Percentiles rank a stretch among this genome's conserved stretches.
phyloP scores from a whole-genome alignment of 2,888 invertebrate genomes.

The Polydrusus cervinus region DNA sequence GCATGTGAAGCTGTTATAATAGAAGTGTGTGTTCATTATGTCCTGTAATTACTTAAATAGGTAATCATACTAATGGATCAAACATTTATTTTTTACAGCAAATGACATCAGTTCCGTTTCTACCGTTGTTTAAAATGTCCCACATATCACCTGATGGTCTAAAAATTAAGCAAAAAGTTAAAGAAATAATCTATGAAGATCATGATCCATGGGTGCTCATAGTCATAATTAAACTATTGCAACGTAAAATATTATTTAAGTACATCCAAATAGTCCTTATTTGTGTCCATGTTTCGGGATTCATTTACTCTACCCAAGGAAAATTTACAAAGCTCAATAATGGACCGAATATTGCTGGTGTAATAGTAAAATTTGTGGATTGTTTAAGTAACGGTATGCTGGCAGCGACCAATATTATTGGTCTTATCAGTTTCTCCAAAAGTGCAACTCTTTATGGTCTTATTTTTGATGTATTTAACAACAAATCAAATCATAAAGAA shows the following conservation, averaged over 20 bases:
- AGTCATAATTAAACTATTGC: slow-evolving; percentile 1
- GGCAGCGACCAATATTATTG: not conserved
- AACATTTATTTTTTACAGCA: not conserved
- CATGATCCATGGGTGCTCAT: slow-evolving; percentile 7
- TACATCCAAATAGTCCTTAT: not conserved
- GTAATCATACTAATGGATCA: not conserved
- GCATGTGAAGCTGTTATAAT: not conserved
- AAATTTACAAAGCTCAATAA: slow-evolving; percentile 5
- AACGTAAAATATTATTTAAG: not conserved
- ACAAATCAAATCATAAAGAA: not conserved
- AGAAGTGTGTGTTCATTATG: not conserved
- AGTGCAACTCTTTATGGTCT: not conserved
- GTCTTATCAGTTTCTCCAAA: not conserved
- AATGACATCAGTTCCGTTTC: not conserved
- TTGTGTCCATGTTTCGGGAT: slow-evolving; percentile 1
- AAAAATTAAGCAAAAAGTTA: not conserved
- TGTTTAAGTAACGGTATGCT: not conserved
- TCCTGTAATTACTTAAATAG: not conserved
- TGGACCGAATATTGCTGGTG: not conserved
- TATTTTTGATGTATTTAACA: not conserved
- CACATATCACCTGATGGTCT: not conserved
- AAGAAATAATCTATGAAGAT: not conserved
- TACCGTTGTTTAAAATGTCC: not conserved
- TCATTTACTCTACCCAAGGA: slow-evolving; percentile 23
- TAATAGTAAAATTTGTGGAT: not conserved